These are phyloP conservation scores for Brachypalpus laphriformis DNA, from an alignment of 2,888 invertebrate genomes.

Conservation along the genomic window DNA sequence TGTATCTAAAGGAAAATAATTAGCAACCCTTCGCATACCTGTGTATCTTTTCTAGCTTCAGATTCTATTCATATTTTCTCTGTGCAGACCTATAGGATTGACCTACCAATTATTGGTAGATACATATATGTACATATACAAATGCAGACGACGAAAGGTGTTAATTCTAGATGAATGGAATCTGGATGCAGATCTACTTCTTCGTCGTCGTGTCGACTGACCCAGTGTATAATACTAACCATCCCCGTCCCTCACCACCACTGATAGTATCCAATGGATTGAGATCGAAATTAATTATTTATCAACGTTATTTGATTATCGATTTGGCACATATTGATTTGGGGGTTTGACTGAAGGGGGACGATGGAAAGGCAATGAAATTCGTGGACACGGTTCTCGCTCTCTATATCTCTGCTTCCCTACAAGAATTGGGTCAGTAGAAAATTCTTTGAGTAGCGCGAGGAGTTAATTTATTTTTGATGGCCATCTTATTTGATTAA, in stretches of 20 bases:
- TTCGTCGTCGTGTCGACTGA: conserved; percentile 21
- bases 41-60: neutral
- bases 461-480: conserved; percentile 55
- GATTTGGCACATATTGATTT: conserved; percentile 65
- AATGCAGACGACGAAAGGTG: conserved; percentile 40
- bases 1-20: conserved; percentile 53
- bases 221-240: conserved; percentile 35
- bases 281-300: conserved; percentile 73
- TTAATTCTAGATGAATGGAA: conserved; percentile 68
- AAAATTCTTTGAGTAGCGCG: conserved; percentile 49
- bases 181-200: conserved; percentile 61
- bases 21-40: conserved; percentile 55
- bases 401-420: neutral
- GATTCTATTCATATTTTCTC: conserved; percentile 5
- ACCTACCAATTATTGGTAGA: conserved; percentile 46
- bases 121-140: conserved; percentile 1
- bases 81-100: conserved; percentile 18
- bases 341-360: neutral
- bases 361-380: conserved; percentile 28
- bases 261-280: conserved; percentile 16
- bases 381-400: neutral
- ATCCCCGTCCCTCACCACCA: neutral
- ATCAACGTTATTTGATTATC: conserved; percentile 67
- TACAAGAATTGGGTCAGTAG: conserved; percentile 61
- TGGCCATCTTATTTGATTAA: conserved; percentile 63